These are phyloP conservation scores for Malacosoma neustria DNA, from an alignment of 2,888 invertebrate species.

Conservation along the genomic window DNA sequence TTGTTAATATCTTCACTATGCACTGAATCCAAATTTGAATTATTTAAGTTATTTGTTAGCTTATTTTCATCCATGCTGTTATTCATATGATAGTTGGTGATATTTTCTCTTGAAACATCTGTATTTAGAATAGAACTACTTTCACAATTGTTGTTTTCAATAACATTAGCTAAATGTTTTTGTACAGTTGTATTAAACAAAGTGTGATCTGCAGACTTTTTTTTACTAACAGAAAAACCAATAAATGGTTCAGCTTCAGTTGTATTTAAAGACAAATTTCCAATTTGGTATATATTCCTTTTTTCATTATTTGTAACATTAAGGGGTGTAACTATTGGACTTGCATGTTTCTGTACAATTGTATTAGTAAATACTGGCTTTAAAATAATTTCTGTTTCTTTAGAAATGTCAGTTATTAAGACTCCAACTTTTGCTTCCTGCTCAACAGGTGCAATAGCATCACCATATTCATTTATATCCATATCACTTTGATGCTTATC, in stretches of 20 bases:
- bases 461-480: too few relatives aligned
- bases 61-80: not conserved
- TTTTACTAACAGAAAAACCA: conserved; percentile 25
- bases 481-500: too few relatives aligned
- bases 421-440: too few relatives aligned
- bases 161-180: conserved; percentile 2
- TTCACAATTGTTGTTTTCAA: conserved; percentile 4
- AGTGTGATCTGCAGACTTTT: conserved; percentile 1
- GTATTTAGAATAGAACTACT: conserved; percentile 3
- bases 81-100: not conserved
- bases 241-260: conserved; percentile 36
- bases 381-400: not conserved
- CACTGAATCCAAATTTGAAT: not conserved
- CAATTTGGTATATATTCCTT: conserved; percentile 6
- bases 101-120: conserved; percentile 1
- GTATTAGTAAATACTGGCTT: not conserved
- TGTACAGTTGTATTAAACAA: not conserved
- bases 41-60: not conserved
- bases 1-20: not conserved
- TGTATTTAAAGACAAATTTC: conserved; percentile 23
- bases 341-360: not conserved
- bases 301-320: not conserved
- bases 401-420: too few relatives aligned
- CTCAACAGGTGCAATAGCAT: too few relatives aligned
- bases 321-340: not conserved